Base-by-base conservation (phyloP, 2,888 invertebrate species). In the Noctua fimbriata region DNA sequence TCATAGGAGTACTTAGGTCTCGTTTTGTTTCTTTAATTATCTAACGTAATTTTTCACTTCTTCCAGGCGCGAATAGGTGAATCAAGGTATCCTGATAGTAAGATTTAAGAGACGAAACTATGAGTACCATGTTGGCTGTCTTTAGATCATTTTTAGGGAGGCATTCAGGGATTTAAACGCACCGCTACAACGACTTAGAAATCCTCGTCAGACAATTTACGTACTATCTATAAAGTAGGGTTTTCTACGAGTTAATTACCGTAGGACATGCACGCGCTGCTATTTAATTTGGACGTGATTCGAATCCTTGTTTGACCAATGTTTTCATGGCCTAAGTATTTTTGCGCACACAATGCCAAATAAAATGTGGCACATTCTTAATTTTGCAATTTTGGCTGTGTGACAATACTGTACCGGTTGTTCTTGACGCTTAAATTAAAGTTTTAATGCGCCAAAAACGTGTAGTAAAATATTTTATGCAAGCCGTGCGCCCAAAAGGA, bases 271-370 rank as follows among this genome's bases (percentile, higher is more conserved):
- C 36, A 78, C 21, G 18, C 60, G 60, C 24, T 36, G 52, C 9
- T 47, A 78, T 84, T 80, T 63, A 32, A 84, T 79, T 78, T 55
- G 16, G 10, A 84, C 84, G 55, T 84, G 49, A 47, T 55, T 47
- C 10, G 66, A 52, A 85, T 74, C 60, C 49, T n/a, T n/a, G 28
- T 36, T 21, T 6, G 55, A 6, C 12, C 10, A 32, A 55, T 67
- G 63, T 69, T 47, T 66, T 78, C 66, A 52, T 36, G n/a, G 12
- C 28, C 24, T 58, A 70, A 73, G 44, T 82, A 44, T 83, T 83
- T 75, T 84, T 71, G 73, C n/a, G 24, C 63, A 52, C 52, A 80
- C 88, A 85, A 87, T 85, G 85, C 74, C 88, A 85, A 87, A 85
- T 69, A 72, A 75, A 80, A 80, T 69, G 71, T 67, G 63, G 52